Base-by-base conservation (phyloP, 2,113 vertebrate genomes). In the Sander vitreus region DNA sequence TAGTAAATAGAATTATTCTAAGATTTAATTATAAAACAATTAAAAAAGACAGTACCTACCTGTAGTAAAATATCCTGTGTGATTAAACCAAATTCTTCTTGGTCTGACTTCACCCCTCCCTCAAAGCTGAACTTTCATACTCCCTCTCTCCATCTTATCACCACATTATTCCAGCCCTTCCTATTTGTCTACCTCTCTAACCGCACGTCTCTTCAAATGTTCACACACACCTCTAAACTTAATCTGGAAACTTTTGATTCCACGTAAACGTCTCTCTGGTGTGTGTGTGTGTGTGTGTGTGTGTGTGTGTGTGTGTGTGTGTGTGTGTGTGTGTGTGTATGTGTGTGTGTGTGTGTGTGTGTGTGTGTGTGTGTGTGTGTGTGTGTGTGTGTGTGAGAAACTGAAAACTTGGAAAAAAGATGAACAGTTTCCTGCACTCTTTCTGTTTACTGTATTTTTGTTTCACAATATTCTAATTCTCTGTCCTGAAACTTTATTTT, bases 81-180 rank as follows among this genome's bases (percentile, higher is more conserved):
- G 59, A 77, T 63, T 64, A 8, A 33, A 53, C 33, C 53, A 71
- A 73, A 64, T 71, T 87, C 68, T 72, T 70, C 65, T 80, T 47
- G 57, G 33, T 78, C 78, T 80, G 79, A 73, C 68, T 73, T 8
- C 4, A 6, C 78, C 81, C 73, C 51, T 18, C 25, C n/a, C 5
- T 66, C 43, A 62, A 76, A 70, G 4, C 86, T 88, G 55, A 91
- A 80, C 86, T 94, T 95, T 91, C 95, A 95, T 95, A 95, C 80
- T 50, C 54, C 68, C 69, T 53, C 76, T 65, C 76, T 67, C 30
- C 55, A 18, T 78, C 78, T 74, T 62, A 53, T 84, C 72, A 67
- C 50, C 53, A 79, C 73, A 85, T 43, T 47, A 72, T 83, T 78
- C 54, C 70, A 82, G 47, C 75, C 72, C 80, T 89, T 68, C 85